Evolutionary conservation across 1,140 invertebrate genomes (phyloP).

Genomic region (Chrysopa pallens): DNA sequence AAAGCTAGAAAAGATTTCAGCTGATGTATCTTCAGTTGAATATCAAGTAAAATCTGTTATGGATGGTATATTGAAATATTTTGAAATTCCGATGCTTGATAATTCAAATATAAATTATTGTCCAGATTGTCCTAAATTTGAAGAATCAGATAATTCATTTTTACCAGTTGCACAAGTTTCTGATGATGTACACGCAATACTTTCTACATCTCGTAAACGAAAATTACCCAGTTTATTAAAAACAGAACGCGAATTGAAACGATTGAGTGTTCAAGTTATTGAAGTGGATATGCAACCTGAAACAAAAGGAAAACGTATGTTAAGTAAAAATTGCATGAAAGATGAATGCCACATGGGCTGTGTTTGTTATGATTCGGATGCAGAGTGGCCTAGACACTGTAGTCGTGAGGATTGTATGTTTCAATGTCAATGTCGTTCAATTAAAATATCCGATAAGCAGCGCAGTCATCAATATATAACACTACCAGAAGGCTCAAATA

Average conservation of each 20-base stretch:
- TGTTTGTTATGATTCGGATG: constrained; percentile 18
- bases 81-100: not conserved
- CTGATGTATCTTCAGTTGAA: not conserved
- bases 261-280: constrained; percentile 22
- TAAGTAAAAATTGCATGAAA: constrained; percentile 14
- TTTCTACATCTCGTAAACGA: constrained; percentile 3
- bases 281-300: constrained; percentile 14
- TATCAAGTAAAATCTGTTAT: not conserved
- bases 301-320: constrained; percentile 5
- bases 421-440: constrained; percentile 18
- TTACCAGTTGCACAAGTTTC: too few species aligned
- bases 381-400: constrained; percentile 21
- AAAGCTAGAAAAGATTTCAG: not conserved
- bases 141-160: not conserved
- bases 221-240: constrained; percentile 1
- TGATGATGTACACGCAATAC: constrained; percentile 1
- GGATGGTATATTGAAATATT: not conserved
- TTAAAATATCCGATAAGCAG: constrained; percentile 7
- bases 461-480: constrained; percentile 1
- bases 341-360: constrained; percentile 25
- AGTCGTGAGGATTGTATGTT: constrained; percentile 25
- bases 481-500: constrained; percentile 7
- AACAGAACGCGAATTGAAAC: constrained; percentile 17
- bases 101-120: not conserved
- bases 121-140: not conserved